Evolutionary conservation across 2,113 vertebrate genomes (phyloP).

Genomic region (Protobothrops flavoviridis): DNA sequence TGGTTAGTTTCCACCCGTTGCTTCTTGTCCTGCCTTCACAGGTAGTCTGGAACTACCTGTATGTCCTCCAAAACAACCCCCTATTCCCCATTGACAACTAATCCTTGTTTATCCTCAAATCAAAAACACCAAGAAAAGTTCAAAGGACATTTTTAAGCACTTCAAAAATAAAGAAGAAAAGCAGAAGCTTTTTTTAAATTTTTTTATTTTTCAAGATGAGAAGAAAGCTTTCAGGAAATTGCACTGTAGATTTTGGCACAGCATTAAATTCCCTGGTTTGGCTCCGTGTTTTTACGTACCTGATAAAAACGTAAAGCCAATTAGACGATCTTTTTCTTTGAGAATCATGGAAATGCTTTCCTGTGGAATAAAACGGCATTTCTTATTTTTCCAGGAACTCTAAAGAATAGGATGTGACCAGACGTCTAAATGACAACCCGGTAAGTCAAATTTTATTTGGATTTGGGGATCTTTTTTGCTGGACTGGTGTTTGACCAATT

Average conservation of each 20-base stretch:
- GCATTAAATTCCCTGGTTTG: not conserved
- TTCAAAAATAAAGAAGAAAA: not conserved
- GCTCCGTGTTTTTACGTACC: not conserved
- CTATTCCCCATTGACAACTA: not conserved
- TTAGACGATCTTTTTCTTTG: not conserved
- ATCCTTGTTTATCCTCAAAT: not conserved
- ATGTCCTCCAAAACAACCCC: not conserved
- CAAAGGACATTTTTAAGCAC: not conserved
- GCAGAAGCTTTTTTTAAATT: not conserved
- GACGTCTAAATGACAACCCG: not conserved
- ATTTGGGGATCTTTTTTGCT: not conserved
- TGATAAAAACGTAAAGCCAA: not conserved
- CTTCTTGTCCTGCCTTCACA: too few relatives aligned
- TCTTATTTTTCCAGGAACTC: slow-evolving; percentile 41
- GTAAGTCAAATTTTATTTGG: slow-evolving; percentile 46
- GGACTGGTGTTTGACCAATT: slow-evolving; percentile 4
- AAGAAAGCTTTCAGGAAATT: not conserved
- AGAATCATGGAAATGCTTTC: not conserved
- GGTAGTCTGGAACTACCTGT: not conserved
- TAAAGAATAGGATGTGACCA: not conserved
- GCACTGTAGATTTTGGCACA: not conserved
- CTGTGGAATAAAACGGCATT: not conserved
- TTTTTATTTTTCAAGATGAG: not conserved
- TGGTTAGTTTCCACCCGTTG: too few relatives aligned
- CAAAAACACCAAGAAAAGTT: not conserved